Evolutionary conservation across 2,113 vertebrate genomes (phyloP), one percentile per base, ranked within the genome.

Genomic region (Nestor notabilis): DNA sequence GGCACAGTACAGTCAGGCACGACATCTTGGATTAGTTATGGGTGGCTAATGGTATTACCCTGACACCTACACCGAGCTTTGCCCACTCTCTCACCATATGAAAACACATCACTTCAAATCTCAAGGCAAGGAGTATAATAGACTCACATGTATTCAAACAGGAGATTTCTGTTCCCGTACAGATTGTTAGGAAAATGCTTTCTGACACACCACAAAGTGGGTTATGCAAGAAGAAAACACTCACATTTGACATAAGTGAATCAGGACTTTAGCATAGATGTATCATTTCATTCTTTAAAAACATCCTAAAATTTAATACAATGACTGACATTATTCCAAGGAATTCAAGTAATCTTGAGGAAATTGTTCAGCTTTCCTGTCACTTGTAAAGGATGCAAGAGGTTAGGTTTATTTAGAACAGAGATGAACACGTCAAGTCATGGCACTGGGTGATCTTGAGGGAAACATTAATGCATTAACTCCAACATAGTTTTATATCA

Each of bases 341-440:
- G 77, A 87, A 92, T 92, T 93, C 52, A 94, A 92, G 66, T 60
- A 87, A 53, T 86, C 80, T 76, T 37, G 60, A 97, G 90, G 93
- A 94, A 95, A 93, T 83, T 56, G 70, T 90, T 95, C 68, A 39
- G 91, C 82, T 97, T 95, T 94, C 81, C 94, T 94, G 93, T 90
- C 17, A 37, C 64, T 96, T 74, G 63, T 53, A 66, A 96, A 90
- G 55, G 89, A 92, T 91, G 53, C 60, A 66, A 95, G 95, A 94
- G 69, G 77, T 97, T 95, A 92, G 64, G 71, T 93, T 97, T 97
- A 88, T 95, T 97, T 95, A 93, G 96, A 95, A 96, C 94, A 94
- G 82, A 90, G 81, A 96, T 60, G 91, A 91, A 97, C 17, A 10
- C 64, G 63, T 94, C 95, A 94, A 94, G 78, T 68, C 87, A 44